These are phyloP conservation scores for Frankliniella intonsa DNA, from an alignment of 2,888 invertebrate genomes.

Conservation along the genomic window DNA sequence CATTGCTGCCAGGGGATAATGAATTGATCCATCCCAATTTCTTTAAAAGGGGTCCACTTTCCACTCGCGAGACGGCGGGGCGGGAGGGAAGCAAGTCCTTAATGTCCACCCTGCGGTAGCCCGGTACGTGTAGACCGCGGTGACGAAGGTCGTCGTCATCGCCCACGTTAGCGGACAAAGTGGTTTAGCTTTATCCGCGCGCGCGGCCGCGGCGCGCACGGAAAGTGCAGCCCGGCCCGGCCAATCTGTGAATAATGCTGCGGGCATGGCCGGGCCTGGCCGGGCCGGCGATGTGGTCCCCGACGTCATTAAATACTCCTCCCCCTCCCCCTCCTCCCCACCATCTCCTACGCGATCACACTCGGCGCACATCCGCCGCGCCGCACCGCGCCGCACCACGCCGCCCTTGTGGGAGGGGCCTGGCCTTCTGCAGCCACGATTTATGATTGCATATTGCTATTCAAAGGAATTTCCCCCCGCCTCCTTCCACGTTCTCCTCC, in stretches of 20 bases:
- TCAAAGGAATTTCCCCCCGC: background rate
- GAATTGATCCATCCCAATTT: no score
- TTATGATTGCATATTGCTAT: constrained; percentile 25
- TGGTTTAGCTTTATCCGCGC: background rate
- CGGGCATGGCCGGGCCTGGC: background rate
- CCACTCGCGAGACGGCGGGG: no score
- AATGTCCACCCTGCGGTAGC: no score
- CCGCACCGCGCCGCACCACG: background rate
- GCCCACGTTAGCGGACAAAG: no score
- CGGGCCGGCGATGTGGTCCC: background rate
- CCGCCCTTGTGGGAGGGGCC: constrained; percentile 15
- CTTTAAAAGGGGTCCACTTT: no score
- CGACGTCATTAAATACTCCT: background rate
- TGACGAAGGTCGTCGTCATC: no score
- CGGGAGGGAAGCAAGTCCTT: no score
- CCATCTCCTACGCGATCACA: background rate
- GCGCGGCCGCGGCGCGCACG: background rate
- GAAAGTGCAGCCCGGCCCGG: background rate
- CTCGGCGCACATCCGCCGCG: background rate
- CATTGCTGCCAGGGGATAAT: no score
- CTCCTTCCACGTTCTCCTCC: background rate
- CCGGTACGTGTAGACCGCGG: no score
- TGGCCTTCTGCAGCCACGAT: background rate
- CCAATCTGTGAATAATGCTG: background rate
- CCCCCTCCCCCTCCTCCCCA: background rate